These are phyloP conservation scores for Onychomys arenicola DNA, from an alignment of 2,797 vertebrate species.

Conservation along the genomic window DNA sequence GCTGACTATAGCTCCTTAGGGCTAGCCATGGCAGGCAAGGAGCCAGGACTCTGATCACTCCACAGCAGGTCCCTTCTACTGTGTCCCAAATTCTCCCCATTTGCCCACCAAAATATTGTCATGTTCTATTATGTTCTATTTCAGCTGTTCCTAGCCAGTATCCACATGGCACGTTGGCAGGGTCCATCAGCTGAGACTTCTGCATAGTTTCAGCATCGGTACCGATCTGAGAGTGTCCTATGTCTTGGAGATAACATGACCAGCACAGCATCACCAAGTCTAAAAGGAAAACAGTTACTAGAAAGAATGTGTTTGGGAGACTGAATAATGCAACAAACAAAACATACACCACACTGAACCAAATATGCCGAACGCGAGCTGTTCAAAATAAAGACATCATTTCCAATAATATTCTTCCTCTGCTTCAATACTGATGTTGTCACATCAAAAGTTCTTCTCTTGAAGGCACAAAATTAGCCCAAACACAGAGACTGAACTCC, in stretches of 20 bases:
- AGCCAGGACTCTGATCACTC: neutral
- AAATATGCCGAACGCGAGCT: neutral
- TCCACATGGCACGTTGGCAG: neutral
- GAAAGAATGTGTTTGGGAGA: neutral
- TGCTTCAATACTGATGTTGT: neutral
- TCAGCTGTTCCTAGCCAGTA: slow-evolving; percentile 23
- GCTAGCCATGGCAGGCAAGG: neutral
- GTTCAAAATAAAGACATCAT: neutral
- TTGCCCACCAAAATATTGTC: neutral
- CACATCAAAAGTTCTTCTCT: neutral
- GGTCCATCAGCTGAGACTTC: neutral
- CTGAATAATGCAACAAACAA: neutral
- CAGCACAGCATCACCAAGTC: neutral
- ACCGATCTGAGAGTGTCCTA: neutral
- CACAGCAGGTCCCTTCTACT: neutral
- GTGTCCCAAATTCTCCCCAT: neutral
- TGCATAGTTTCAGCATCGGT: neutral
- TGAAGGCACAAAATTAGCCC: slow-evolving; percentile 22
- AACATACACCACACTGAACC: neutral
- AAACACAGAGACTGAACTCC: neutral
- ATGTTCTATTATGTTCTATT: neutral
- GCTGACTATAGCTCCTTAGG: neutral
- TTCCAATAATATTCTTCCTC: neutral
- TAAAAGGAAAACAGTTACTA: neutral
- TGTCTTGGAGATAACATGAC: neutral